Conservation (phyloP, 2,888 invertebrate genomes). For the Andrena dorsata region DNA sequence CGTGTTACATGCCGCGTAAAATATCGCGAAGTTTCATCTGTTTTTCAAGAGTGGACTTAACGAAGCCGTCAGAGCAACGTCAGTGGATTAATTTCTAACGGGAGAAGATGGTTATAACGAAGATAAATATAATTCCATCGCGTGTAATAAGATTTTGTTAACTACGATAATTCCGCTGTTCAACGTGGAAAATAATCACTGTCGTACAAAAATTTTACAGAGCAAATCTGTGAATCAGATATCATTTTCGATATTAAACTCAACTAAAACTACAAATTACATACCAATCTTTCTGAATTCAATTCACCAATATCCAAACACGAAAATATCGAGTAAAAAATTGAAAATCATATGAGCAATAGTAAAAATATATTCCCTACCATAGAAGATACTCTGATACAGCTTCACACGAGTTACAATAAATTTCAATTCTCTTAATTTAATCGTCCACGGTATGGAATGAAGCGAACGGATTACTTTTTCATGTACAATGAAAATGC, state of each 20-base stretch:
- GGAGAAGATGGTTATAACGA: conserved; percentile 12
- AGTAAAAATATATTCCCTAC: too few relatives aligned
- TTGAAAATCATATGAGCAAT: too few relatives aligned
- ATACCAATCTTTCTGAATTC: too few relatives aligned
- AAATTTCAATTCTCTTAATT: too few relatives aligned
- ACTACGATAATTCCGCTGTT: conserved; percentile 24
- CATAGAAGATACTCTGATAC: too few relatives aligned
- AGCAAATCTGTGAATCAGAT: neutral
- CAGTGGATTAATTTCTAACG: conserved; percentile 35
- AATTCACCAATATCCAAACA: too few relatives aligned
- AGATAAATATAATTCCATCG: conserved; percentile 27
- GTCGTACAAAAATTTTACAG: neutral
- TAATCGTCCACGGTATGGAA: too few relatives aligned
- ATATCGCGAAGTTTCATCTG: neutral
- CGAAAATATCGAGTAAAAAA: too few relatives aligned
- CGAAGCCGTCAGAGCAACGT: neutral
- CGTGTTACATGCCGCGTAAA: neutral
- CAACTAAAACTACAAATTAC: neutral
- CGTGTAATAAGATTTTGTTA: conserved; percentile 29
- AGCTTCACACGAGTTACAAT: too few relatives aligned
- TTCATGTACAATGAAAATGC: too few relatives aligned
- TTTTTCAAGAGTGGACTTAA: conserved; percentile 5
- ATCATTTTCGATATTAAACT: neutral
- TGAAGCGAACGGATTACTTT: too few relatives aligned
- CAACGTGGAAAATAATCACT: conserved; percentile 11